Conservation (phyloP, 2,113 vertebrate genomes). For the Tragelaphus buxtoni region DNA sequence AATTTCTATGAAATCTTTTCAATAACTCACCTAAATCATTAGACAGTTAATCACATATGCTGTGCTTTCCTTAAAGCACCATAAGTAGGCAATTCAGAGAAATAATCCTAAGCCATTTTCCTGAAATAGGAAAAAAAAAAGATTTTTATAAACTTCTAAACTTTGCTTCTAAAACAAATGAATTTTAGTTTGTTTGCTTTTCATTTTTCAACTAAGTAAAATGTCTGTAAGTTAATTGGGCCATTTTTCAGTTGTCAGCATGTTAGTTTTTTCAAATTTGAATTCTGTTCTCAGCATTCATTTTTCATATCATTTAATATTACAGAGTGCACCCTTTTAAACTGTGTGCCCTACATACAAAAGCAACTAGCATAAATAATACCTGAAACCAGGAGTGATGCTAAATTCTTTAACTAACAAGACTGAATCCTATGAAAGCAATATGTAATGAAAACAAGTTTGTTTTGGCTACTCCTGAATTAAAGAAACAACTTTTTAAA, state of each 20-base stretch:
- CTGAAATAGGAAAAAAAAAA: neutral
- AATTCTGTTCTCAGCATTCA: conserved; percentile 44
- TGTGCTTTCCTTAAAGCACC: conserved; percentile 1
- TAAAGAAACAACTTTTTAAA: conserved; percentile 23
- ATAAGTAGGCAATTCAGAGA: conserved; percentile 52
- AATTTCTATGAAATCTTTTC: neutral
- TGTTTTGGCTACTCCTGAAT: neutral
- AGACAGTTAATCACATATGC: neutral
- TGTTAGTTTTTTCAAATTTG: conserved; percentile 52
- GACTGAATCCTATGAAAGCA: conserved; percentile 50
- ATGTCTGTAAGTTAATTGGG: conserved; percentile 47
- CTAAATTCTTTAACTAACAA: conserved; percentile 51
- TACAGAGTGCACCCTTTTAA: conserved; percentile 68
- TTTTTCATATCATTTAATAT: conserved; percentile 77
- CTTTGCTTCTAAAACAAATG: conserved; percentile 46
- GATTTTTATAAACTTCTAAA: conserved; percentile 35
- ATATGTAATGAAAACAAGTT: neutral
- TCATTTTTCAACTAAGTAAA: conserved; percentile 59
- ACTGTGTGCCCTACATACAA: conserved; percentile 59
- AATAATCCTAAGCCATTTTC: conserved; percentile 20
- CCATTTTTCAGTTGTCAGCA: conserved; percentile 61
- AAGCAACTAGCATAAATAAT: conserved; percentile 68
- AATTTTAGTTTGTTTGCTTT: conserved; percentile 42
- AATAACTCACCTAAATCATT: neutral
- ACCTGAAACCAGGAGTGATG: conserved; percentile 38